Evolutionary conservation across 2,797 vertebrate species (phyloP).

Genomic region (Micrastur ruficollis): DNA sequence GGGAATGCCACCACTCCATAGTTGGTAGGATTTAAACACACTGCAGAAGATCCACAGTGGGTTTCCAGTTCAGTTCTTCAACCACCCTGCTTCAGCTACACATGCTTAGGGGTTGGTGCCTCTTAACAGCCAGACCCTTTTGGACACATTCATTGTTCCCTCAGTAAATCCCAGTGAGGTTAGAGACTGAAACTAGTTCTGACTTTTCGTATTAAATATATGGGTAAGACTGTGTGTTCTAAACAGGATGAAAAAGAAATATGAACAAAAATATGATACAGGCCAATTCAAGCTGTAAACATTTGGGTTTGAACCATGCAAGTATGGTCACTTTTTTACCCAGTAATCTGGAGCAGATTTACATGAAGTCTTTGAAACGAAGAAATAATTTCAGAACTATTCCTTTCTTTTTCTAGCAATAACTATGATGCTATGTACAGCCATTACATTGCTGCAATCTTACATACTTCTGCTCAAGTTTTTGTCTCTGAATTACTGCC

Average conservation of each 20-base stretch:
- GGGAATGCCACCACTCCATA: neutral
- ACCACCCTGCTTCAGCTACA: neutral
- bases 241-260: neutral
- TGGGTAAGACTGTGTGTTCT: neutral
- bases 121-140: neutral
- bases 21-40: neutral
- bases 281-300: neutral
- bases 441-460: neutral
- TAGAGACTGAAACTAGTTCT: neutral
- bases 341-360: neutral
- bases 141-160: neutral
- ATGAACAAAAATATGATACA: neutral
- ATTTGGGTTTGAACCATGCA: neutral
- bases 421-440: neutral
- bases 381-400: neutral
- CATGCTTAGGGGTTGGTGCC: fast-evolving
- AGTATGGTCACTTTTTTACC: neutral
- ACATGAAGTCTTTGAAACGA: neutral
- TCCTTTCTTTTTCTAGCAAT: neutral
- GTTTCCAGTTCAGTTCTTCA: neutral
- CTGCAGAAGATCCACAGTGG: neutral
- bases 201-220: neutral
- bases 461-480: neutral
- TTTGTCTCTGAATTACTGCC: neutral
- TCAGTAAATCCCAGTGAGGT: neutral